Conservation (phyloP, 2,888 invertebrate species). For the Melangyna quadrimaculata region DNA sequence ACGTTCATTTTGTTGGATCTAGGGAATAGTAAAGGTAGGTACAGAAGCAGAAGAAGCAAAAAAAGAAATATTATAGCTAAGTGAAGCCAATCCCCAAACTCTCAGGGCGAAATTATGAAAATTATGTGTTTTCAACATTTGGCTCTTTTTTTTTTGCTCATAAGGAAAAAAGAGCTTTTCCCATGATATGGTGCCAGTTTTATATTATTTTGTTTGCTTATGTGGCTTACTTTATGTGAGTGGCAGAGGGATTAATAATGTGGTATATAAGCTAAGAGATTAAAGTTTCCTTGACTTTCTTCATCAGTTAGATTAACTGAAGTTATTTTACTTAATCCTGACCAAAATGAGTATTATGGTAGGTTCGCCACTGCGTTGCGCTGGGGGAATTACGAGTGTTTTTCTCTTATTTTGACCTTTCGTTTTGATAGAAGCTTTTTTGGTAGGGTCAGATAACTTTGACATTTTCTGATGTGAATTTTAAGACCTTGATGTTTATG, state of each 20-base stretch:
- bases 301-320: neutral
- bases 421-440: neutral
- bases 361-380: too few species aligned
- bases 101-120: conserved; percentile 28
- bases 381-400: neutral
- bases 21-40: neutral
- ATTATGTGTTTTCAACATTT: conserved; percentile 19
- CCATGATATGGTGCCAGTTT: neutral
- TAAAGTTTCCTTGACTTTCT: conserved; percentile 1
- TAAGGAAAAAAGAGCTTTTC: neutral
- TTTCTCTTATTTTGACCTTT: neutral
- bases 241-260: neutral
- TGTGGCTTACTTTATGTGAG: neutral
- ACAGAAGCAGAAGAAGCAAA: too few species aligned
- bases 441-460: neutral
- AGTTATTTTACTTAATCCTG: conserved; percentile 2
- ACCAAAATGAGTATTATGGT: neutral
- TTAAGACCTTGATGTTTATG: neutral
- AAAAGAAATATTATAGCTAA: neutral
- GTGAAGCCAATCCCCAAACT: conserved; percentile 18
- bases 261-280: neutral
- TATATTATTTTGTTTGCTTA: neutral
- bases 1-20: neutral
- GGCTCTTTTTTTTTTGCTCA: neutral
- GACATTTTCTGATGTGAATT: neutral